Percentiles rank a stretch among this genome's conserved stretches.
phyloP scores from a whole-genome alignment of 2,888 invertebrate genomes.

The Pristionchus fissidentatus region DNA sequence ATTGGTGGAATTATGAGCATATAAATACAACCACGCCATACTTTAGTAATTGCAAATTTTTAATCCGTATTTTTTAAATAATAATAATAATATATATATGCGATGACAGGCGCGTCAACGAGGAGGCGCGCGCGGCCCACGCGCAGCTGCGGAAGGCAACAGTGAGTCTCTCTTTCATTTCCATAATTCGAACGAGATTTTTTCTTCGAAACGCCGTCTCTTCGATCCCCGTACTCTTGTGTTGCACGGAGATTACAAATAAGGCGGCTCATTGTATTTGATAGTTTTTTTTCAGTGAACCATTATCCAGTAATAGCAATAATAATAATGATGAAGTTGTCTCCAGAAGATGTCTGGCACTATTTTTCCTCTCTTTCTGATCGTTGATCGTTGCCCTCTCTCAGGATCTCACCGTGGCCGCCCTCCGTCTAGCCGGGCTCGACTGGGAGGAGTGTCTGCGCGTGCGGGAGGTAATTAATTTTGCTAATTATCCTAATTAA shows the following conservation, averaged over 20 bases:
- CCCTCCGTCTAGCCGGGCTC: slow-evolving; percentile 24
- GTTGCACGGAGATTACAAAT: neutral
- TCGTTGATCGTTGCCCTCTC: neutral
- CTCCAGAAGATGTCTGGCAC: neutral
- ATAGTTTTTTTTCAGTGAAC: no score
- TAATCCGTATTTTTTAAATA: no score
- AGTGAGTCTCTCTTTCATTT: no score
- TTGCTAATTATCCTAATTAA: no score
- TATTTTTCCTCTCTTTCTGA: neutral
- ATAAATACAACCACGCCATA: no score
- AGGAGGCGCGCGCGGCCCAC: neutral
- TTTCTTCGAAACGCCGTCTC: no score
- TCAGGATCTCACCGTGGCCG: neutral
- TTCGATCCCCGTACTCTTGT: no score
- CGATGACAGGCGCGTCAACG: neutral
- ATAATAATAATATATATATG: neutral
- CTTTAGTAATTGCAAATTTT: no score
- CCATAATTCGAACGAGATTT: neutral
- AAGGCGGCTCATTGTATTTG: neutral
- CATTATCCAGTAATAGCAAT: no score
- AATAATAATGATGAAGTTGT: no score
- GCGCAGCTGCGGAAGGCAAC: slow-evolving; percentile 45
- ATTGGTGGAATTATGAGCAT: no score
- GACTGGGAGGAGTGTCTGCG: slow-evolving; percentile 45
- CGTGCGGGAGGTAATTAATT: neutral